Evolutionary conservation across 2,888 invertebrate genomes (phyloP), one percentile per base, ranked within the genome.

Genomic region (Balanococcus diminutus): DNA sequence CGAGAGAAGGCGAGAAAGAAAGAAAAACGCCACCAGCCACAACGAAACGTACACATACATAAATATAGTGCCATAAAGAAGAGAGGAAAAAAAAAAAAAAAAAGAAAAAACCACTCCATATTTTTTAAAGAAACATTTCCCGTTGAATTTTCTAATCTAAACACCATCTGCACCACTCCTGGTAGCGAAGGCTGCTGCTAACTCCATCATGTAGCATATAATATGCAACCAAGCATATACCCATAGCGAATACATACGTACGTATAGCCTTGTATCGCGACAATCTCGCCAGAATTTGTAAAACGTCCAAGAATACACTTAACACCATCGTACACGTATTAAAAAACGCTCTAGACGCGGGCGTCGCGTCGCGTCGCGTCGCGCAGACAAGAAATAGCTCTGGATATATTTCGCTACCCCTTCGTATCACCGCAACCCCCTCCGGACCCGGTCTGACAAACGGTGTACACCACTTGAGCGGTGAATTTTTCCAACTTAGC

Each of bases 231-330:
- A 46, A n/a, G 46, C 46, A 46, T 46, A 46, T n/a, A n/a, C n/a
- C n/a, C n/a, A 46, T n/a, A 46, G 46, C 46, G 46, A 46, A 46
- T 46, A 46, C 46, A 46, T 46, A 11, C 46, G 46, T 46, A 46
- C n/a, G n/a, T 46, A 46, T 46, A 46, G 16, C 16, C 3, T 1
- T 11, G n/a, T 46, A 46, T 46, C 67, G 67, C 28, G 28, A 67
- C 67, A 67, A 67, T 67, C 67, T 67, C 67, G 67, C n/a, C 28
- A 67, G 67, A 67, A 67, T 67, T 67, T 67, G 67, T 67, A 67
- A 67, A 67, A 67, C 67, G 67, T 67, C 67, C 67, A 67, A 67
- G 67, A 67, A 67, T 67, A 67, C 67, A 67, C 67, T 67, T 67
- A 67, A 28, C 67, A 28, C 67, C 67, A 67, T 67, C 67, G 67